These are phyloP conservation scores for Parthenolecanium corni DNA, from an alignment of 2,888 invertebrate genomes.

Conservation along the genomic window DNA sequence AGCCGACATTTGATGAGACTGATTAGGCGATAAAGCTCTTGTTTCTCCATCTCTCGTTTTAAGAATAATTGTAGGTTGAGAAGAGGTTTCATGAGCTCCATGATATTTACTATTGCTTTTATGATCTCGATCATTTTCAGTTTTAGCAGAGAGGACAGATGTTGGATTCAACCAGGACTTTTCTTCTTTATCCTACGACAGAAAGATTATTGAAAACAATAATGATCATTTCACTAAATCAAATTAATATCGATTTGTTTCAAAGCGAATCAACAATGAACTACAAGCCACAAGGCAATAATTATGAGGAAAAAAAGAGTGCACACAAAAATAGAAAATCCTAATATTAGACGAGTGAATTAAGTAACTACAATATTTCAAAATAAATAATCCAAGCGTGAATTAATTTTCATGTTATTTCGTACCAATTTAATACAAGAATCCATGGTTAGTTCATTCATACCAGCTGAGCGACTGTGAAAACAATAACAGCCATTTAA, in stretches of 20 bases:
- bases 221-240: too few species aligned
- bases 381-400: constrained; percentile 10
- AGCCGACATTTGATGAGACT: constrained; percentile 35
- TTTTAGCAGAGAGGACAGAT: constrained; percentile 8
- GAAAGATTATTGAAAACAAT: too few species aligned
- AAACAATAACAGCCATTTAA: too few species aligned
- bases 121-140: constrained; percentile 16
- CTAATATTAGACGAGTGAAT: not conserved
- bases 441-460: constrained; percentile 9
- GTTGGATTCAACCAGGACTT: constrained; percentile 18
- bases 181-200: constrained; percentile 18
- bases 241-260: too few species aligned
- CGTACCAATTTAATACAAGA: constrained; percentile 24
- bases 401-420: not conserved
- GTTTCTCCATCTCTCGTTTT: constrained; percentile 54
- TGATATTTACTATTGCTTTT: constrained; percentile 25
- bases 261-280: too few species aligned
- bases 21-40: constrained; percentile 51
- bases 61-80: constrained; percentile 55
- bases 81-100: constrained; percentile 39
- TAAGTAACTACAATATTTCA: not conserved
- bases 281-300: too few species aligned
- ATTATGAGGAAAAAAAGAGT: not conserved
- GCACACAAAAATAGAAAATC: not conserved
- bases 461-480: too few species aligned